phyloP scores from a whole-genome alignment of 2,113 vertebrate genomes.

The Corydoras sp. region DNA sequence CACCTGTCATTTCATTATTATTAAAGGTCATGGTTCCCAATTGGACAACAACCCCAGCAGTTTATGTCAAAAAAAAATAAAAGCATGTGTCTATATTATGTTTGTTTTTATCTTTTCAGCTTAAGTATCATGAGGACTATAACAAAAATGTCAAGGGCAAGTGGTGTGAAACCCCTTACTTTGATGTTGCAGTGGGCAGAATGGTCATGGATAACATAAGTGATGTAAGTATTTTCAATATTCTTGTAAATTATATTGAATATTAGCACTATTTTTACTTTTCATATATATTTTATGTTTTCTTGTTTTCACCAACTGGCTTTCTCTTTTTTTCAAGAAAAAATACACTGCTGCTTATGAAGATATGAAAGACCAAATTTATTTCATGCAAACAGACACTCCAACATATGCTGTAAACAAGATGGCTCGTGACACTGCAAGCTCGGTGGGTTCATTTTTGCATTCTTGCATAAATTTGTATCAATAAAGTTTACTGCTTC shows the following conservation, averaged over 20 bases:
- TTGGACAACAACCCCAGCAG: background rate
- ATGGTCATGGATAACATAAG: slow-evolving; percentile 90
- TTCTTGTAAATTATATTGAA: too few relatives aligned
- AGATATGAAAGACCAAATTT: slow-evolving; percentile 87
- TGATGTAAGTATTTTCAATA: slow-evolving; percentile 62
- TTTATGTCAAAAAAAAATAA: background rate
- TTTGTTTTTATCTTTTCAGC: slow-evolving; percentile 56
- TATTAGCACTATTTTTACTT: too few relatives aligned
- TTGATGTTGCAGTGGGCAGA: slow-evolving; percentile 81
- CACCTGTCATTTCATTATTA: slow-evolving; percentile 53
- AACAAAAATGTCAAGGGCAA: slow-evolving; percentile 89
- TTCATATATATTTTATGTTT: too few relatives aligned
- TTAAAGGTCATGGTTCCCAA: slow-evolving; percentile 11
- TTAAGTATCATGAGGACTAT: slow-evolving; percentile 88
- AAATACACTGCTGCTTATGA: slow-evolving; percentile 87
- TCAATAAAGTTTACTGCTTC: too few relatives aligned
- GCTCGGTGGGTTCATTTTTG: slow-evolving; percentile 67
- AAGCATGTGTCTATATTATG: background rate
- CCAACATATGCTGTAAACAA: slow-evolving; percentile 85
- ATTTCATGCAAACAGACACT: slow-evolving; percentile 96
- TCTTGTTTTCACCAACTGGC: background rate
- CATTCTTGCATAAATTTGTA: too few relatives aligned
- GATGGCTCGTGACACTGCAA: slow-evolving; percentile 70
- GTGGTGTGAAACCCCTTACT: slow-evolving; percentile 95
- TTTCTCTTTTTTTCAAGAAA: slow-evolving; percentile 64